Conservation (phyloP, 2,113 vertebrate genomes). For the Antechinus stuartii region DNA sequence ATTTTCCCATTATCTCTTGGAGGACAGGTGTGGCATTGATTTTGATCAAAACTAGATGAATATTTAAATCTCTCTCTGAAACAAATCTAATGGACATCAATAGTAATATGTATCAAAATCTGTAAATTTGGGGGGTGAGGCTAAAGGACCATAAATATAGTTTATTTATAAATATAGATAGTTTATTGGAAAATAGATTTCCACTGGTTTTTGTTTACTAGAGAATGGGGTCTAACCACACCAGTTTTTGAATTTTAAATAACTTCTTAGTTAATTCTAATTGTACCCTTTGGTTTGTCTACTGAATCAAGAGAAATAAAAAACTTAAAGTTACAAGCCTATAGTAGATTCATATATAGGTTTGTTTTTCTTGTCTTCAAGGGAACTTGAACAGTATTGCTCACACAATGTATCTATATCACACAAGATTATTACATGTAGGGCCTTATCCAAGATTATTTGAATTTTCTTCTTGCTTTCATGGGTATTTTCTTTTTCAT, state of each 20-base stretch:
- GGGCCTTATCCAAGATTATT: neutral
- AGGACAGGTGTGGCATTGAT: neutral
- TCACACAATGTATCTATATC: neutral
- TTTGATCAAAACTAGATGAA: neutral
- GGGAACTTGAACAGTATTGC: neutral
- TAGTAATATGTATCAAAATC: neutral
- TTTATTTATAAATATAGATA: too few relatives aligned
- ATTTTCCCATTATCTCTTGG: neutral
- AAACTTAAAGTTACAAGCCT: neutral
- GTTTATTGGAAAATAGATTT: neutral
- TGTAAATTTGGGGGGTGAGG: neutral
- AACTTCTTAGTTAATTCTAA: neutral
- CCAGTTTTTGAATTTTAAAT: neutral
- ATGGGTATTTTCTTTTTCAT: neutral
- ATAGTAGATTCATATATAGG: neutral
- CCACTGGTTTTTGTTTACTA: neutral
- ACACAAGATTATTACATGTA: neutral
- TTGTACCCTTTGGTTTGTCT: neutral
- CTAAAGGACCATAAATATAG: neutral
- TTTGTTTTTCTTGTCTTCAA: neutral
- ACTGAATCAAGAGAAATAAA: neutral
- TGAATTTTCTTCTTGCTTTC: neutral
- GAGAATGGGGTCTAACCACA: neutral
- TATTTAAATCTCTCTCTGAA: neutral
- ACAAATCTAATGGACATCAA: too few relatives aligned